Base-by-base conservation (phyloP, 2,113 vertebrate species). In the Pelecanoides urinatrix region DNA sequence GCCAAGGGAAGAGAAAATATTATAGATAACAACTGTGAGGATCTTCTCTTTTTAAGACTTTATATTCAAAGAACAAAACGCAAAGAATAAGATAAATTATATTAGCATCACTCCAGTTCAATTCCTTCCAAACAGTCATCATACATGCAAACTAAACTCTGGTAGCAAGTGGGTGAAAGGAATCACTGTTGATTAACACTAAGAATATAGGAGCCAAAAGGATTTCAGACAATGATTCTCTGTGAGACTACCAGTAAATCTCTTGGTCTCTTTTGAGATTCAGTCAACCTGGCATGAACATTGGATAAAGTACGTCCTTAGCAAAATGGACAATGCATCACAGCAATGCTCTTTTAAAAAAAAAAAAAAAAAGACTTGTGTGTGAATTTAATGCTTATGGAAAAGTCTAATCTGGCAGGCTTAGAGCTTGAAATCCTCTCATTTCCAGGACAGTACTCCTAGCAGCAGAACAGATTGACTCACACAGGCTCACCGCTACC, bases 101-200 rank as follows among this genome's bases (percentile, higher is more conserved):
- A 78, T 70, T 47, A 91, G 58, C 53, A 73, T 82, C n/a, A 50
- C 16, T 85, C 34, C 13, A n/a, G 55, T 79, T 79, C 62, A 75
- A 6, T 72, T 90, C 63, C 42, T 91, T 88, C 68, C 83, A 86
- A 93, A 70, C 1, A 93, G 75, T n/a, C 59, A 74, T 90, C 63
- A 90, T 9, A 74, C 52, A 81, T 32, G 38, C 55, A 92, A 84
- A 94, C 42, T 58, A 11, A 92, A 92, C n/a, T 86, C 45, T 34
- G 65, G 49, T 47, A 94, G 73, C 52, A 86, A 94, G 65, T 45
- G 49, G 70, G 94, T 89, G 65, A 94, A 96, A 91, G 66, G 75
- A 94, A 95, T 58, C 47, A 68, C 56, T 94, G 84, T 82, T 96
- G 88, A 94, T 76, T 84, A 93, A 82, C 50, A 59, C 53, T 65